Evolutionary conservation across 2,888 invertebrate species (phyloP).

Genomic region (Molanna angustata): DNA sequence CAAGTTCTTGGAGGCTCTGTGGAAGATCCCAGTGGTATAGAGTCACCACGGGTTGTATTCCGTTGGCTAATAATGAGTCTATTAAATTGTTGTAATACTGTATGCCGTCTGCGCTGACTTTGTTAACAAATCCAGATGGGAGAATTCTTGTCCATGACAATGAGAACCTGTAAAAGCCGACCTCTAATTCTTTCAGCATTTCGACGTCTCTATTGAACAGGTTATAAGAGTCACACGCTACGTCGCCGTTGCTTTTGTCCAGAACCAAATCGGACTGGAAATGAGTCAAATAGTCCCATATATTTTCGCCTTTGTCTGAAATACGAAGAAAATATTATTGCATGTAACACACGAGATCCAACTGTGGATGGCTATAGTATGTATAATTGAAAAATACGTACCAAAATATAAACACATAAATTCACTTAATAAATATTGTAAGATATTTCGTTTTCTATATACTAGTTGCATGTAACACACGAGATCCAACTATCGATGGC

Average conservation of each 20-base stretch:
- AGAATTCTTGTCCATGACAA: slow-evolving; percentile 67
- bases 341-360: too few species aligned
- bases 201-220: slow-evolving; percentile 59
- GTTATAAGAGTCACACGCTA: slow-evolving; percentile 67
- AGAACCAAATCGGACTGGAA: slow-evolving; percentile 49
- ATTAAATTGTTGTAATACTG: slow-evolving; percentile 62
- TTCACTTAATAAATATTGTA: too few species aligned
- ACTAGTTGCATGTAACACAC: too few species aligned
- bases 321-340: too few species aligned
- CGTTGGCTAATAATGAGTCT: slow-evolving; percentile 50
- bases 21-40: slow-evolving; percentile 69
- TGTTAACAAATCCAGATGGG: slow-evolving; percentile 51
- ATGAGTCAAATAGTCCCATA: slow-evolving; percentile 68
- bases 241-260: slow-evolving; percentile 57
- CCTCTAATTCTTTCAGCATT: slow-evolving; percentile 55
- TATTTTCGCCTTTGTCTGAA: slow-evolving; percentile 62
- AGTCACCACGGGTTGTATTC: slow-evolving; percentile 60
- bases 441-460: too few species aligned
- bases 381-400: too few species aligned
- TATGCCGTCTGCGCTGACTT: slow-evolving; percentile 43
- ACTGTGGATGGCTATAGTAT: too few species aligned
- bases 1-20: slow-evolving; percentile 49
- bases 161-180: slow-evolving; percentile 59
- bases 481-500: too few species aligned
- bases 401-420: too few species aligned